A percentile compares a stretch with the other conserved stretches of the same genome.
Conservation (phyloP, 2,797 vertebrate genomes). For the Characodon lateralis region DNA sequence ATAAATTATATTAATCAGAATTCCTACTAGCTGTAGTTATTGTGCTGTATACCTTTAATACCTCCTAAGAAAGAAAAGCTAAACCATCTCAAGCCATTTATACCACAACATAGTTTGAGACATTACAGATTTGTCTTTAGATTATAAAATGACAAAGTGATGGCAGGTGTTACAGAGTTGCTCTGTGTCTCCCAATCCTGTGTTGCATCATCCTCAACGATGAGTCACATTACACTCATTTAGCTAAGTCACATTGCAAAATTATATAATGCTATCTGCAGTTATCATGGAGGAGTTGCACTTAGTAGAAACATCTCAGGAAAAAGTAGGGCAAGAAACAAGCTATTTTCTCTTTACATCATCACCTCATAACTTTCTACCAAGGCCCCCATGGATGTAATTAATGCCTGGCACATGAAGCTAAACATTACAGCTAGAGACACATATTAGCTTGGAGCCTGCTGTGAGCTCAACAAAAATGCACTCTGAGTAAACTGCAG, state of each 20-base stretch:
- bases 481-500: constrained; percentile 50
- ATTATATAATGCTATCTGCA: constrained; percentile 68
- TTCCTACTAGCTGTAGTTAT: neutral
- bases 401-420: constrained; percentile 23
- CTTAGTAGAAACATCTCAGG: constrained; percentile 21
- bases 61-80: neutral
- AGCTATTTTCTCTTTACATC: constrained; percentile 23
- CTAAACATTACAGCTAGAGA: constrained; percentile 25
- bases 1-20: neutral
- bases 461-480: constrained; percentile 40
- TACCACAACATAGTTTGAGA: neutral
- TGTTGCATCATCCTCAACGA: constrained; percentile 56
- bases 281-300: constrained; percentile 38
- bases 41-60: neutral
- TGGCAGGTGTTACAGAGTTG: constrained; percentile 13
- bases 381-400: neutral
- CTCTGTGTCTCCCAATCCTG: constrained; percentile 46
- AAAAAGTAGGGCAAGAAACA: constrained; percentile 23
- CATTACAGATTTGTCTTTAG: neutral
- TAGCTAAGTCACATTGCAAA: constrained; percentile 51
- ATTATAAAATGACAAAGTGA: constrained; percentile 1
- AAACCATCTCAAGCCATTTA: no score
- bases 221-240: constrained; percentile 64
- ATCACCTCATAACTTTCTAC: neutral
- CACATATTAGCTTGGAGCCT: constrained; percentile 35